A percentile compares a stretch with the other conserved stretches of the same genome.
These are phyloP conservation scores for Odontamblyopus rebecca DNA, from an alignment of 2,797 vertebrate species.

Conservation along the genomic window DNA sequence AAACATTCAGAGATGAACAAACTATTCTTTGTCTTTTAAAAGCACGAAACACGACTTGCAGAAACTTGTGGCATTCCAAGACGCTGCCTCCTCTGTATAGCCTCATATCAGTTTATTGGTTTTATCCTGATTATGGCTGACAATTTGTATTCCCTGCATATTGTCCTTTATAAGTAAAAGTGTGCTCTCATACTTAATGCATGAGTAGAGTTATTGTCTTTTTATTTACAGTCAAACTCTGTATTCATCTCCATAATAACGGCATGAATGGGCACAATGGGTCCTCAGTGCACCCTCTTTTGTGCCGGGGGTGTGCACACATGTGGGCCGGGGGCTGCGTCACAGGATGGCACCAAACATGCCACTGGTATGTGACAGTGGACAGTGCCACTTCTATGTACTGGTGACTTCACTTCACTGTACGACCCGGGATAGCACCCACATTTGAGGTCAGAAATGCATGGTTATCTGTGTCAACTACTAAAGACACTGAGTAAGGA, in stretches of 20 bases:
- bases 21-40: neutral
- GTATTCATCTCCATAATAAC: slow-evolving; percentile 42
- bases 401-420: slow-evolving; percentile 60
- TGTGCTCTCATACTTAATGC: slow-evolving; percentile 9
- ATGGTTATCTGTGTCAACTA: neutral
- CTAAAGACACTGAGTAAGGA: neutral
- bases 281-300: slow-evolving; percentile 48
- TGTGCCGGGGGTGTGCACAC: slow-evolving; percentile 31
- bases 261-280: slow-evolving; percentile 62
- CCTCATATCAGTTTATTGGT: neutral
- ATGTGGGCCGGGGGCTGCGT: slow-evolving; percentile 55
- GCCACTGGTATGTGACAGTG: slow-evolving; percentile 44
- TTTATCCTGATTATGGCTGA: neutral
- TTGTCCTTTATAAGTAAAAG: neutral
- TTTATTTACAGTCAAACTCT: slow-evolving; percentile 38
- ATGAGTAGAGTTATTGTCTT: slow-evolving; percentile 52
- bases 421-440: slow-evolving; percentile 13
- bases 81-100: neutral
- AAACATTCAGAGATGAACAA: neutral
- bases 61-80: slow-evolving; percentile 13
- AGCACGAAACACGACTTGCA: neutral
- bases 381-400: slow-evolving; percentile 62
- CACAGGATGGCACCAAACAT: slow-evolving; percentile 63
- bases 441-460: neutral
- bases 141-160: slow-evolving; percentile 3